A percentile compares a stretch with the other conserved stretches of the same genome.
Conservation (phyloP, 1,140 invertebrate genomes). For the Portunus trituberculatus region DNA sequence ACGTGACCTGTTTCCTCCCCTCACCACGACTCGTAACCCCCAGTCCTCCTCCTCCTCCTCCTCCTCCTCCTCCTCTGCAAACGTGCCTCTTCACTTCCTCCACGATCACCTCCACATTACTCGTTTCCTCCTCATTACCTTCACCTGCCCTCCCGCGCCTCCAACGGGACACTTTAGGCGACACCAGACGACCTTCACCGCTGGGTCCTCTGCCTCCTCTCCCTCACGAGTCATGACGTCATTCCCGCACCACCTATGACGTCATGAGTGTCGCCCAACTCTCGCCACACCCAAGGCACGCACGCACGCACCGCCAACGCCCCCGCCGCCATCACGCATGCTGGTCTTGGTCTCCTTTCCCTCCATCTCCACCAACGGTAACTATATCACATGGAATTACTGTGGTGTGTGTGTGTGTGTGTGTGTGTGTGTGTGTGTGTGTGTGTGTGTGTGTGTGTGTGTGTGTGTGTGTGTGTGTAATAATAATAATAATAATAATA, state of each 20-base stretch:
- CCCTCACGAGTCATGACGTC: constrained; percentile 8
- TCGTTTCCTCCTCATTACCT: neutral
- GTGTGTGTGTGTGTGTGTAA: too few species aligned
- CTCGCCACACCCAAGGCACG: neutral
- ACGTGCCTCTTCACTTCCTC: neutral
- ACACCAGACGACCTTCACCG: neutral
- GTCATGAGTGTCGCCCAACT: too few species aligned
- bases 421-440: too few species aligned
- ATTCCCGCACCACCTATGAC: neutral
- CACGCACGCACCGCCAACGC: neutral
- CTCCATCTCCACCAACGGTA: neutral
- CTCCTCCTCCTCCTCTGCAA: neutral
- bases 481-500: too few species aligned
- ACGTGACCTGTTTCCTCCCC: neutral
- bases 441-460: too few species aligned
- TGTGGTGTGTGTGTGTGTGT: too few species aligned
- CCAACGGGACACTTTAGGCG: neutral
- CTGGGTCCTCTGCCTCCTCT: neutral
- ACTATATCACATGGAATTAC: neutral
- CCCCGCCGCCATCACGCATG: neutral
- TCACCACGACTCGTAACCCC: neutral
- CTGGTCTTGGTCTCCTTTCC: too few species aligned
- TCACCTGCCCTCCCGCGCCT: neutral
- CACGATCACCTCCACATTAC: neutral
- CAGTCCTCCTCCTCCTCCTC: neutral